phyloP scores from a whole-genome alignment of 2,797 vertebrate species.

The Buphagus erythrorhynchus region DNA sequence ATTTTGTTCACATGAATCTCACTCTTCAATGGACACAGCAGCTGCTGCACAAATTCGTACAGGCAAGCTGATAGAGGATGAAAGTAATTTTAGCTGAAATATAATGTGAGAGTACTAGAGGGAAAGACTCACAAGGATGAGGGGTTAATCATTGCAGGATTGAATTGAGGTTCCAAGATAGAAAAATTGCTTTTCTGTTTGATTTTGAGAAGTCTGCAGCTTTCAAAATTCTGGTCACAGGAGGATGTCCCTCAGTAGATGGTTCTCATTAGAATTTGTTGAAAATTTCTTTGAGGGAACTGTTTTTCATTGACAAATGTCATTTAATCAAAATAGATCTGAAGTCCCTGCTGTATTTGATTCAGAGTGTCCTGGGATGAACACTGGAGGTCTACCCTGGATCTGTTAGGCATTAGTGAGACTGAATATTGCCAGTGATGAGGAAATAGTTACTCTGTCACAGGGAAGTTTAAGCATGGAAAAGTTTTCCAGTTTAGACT shows the following conservation, averaged over 20 bases:
- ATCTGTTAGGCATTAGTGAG: background rate
- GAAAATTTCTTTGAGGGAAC: slow-evolving; percentile 4
- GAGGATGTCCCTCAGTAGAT: background rate
- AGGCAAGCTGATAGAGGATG: slow-evolving; percentile 67
- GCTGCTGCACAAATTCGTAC: slow-evolving; percentile 58
- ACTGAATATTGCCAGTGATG: background rate
- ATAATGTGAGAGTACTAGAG: slow-evolving; percentile 57
- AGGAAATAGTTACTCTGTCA: background rate
- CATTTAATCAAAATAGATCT: slow-evolving; percentile 3
- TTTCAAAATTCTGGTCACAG: slow-evolving; percentile 48
- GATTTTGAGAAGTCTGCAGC: slow-evolving; percentile 50
- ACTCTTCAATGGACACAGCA: slow-evolving; percentile 62
- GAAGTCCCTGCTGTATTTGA: background rate
- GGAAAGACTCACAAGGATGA: slow-evolving; percentile 50
- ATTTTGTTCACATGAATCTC: slow-evolving; percentile 60
- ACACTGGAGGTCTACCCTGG: background rate
- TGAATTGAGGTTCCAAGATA: slow-evolving; percentile 48
- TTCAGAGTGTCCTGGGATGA: background rate
- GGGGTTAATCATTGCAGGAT: slow-evolving; percentile 70
- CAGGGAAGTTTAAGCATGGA: background rate
- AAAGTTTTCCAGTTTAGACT: background rate
- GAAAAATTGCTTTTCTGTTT: slow-evolving; percentile 65
- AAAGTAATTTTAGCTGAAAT: slow-evolving; percentile 72
- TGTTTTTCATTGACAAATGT: slow-evolving; percentile 34
- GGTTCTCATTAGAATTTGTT: slow-evolving; percentile 42